These are phyloP conservation scores for Oceanodroma leucorhoa DNA, from an alignment of 2,797 vertebrate genomes.

Conservation along the genomic window DNA sequence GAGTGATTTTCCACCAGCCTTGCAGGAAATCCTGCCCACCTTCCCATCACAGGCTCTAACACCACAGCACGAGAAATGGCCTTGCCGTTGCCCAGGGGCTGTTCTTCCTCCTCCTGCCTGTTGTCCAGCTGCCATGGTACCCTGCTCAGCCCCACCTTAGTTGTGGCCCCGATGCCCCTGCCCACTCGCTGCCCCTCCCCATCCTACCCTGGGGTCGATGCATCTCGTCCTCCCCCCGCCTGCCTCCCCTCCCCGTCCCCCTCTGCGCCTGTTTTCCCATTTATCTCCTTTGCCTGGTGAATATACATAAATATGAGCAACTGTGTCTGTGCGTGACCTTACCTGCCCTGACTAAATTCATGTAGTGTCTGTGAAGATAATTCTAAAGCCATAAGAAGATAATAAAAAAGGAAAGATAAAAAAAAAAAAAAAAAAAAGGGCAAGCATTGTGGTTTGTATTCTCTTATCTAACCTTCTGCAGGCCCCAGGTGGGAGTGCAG, in stretches of 20 bases:
- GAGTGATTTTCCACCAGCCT: not conserved
- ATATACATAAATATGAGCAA: constrained; percentile 61
- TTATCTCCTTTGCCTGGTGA: constrained; percentile 53
- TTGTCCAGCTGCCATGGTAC: not conserved
- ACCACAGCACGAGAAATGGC: not conserved
- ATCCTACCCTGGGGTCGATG: not conserved
- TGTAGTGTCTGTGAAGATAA: constrained; percentile 79
- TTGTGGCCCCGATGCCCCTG: fast-evolving
- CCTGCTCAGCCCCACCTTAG: not conserved
- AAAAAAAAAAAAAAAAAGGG: constrained; percentile 21
- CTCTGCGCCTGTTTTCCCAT: constrained; percentile 29
- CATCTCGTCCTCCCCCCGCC: not conserved
- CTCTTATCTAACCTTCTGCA: constrained; percentile 75
- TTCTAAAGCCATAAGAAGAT: constrained; percentile 79
- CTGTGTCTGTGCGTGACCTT: constrained; percentile 68
- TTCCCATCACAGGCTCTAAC: not conserved
- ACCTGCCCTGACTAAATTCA: constrained; percentile 78
- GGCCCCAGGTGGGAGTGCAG: constrained; percentile 60
- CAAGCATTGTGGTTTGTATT: constrained; percentile 40
- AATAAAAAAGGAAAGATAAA: constrained; percentile 64
- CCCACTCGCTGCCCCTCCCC: not conserved
- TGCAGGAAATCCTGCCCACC: not conserved
- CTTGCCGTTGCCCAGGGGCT: not conserved
- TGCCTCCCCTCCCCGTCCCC: not conserved
- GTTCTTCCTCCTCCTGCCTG: not conserved